Evolutionary conservation across 1,140 invertebrate species (phyloP).

Genomic region (Steinernema feltiae): DNA sequence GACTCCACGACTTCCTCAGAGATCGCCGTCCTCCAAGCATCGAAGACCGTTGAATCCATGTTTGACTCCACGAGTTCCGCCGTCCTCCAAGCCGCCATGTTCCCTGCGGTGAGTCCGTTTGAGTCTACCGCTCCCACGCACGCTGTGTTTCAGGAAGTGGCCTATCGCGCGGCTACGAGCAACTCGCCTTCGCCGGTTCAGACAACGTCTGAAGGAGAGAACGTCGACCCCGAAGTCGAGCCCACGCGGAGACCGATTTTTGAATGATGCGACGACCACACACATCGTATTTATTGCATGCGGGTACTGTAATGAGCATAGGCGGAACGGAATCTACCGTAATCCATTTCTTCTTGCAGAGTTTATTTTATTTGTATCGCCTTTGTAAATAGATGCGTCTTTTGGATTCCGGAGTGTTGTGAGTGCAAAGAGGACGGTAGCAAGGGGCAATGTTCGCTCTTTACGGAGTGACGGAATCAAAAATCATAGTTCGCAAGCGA

Average conservation of each 20-base stretch:
- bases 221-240: background rate
- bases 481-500: too few species aligned
- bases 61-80: too few species aligned
- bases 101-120: background rate
- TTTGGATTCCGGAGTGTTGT: too few species aligned
- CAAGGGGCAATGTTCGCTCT: too few species aligned
- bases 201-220: too few species aligned
- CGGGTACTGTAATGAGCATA: background rate
- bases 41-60: too few species aligned
- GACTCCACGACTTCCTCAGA: constrained; percentile 21
- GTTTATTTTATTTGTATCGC: background rate
- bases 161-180: background rate
- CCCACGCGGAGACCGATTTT: background rate
- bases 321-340: background rate
- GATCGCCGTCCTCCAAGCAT: background rate
- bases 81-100: too few species aligned
- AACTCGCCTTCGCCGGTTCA: background rate
- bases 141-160: background rate
- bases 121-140: background rate
- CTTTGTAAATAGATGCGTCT: background rate
- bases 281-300: background rate
- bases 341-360: background rate
- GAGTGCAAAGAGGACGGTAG: too few species aligned
- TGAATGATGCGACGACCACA: background rate
- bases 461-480: too few species aligned